Evolutionary conservation across 2,113 vertebrate species (phyloP), one percentile per base, ranked within the genome.

Genomic region (Ellobius talpinus): DNA sequence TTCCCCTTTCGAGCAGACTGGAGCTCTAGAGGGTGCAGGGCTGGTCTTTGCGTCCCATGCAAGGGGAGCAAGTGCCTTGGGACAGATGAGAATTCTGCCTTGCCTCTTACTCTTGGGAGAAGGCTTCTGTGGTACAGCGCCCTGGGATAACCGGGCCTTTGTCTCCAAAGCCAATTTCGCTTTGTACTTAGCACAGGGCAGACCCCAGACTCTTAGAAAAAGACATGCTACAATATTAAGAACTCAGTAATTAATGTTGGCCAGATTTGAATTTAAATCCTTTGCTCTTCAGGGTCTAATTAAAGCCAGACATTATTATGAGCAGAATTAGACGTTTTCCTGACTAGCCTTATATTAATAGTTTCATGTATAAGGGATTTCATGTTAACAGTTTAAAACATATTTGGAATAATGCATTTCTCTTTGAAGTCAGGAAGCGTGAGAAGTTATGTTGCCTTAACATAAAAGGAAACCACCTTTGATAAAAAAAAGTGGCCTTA

Each of bases 221-320:
- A 98, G 98, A 97, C 98, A 98, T 98, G 79, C 96, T 98, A 95
- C 92, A 90, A 96, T 98, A 78, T 96, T 98, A 98, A 97, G 95
- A 98, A 97, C 97, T 96, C 97, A 98, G 66, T 99, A 98, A 99
- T 98, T 98, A 98, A 98, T 97, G 96, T 97, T 98, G 98, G 98
- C 96, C 98, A 98, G 98, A 96, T 98, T 98, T 98, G 98, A 98
- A 98, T 98, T 97, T 98, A 99, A 99, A 99, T 98, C 98, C 98
- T 98, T 97, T 98, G 98, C 97, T 98, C 98, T 98, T 98, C 98
- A 98, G 98, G 97, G 98, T 98, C 98, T 99, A 99, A 99, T 99
- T 99, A 99, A 98, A 98, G 98, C 98, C 97, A 98, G 96, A 98
- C 97, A 98, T 98, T 99, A 98, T 98, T 98, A 98, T 97, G 97